These are phyloP conservation scores for Xanthostigma xanthostigma DNA, from an alignment of 2,888 invertebrate species.

Conservation along the genomic window DNA sequence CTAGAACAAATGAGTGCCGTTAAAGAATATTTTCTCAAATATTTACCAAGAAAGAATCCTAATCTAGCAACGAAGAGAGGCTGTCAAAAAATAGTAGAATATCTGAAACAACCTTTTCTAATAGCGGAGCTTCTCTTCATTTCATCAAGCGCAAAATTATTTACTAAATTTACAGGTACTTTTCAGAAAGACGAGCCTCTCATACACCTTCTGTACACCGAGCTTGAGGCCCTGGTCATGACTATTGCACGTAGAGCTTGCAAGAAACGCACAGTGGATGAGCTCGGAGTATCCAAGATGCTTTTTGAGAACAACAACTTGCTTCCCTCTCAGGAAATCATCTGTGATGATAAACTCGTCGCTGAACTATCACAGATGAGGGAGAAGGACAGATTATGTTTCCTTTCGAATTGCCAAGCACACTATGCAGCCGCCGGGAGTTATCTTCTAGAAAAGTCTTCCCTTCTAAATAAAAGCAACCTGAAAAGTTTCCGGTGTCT, in stretches of 20 bases:
- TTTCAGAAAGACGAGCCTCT: conserved; percentile 6
- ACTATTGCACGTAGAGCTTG: too few relatives aligned
- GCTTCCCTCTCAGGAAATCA: conserved; percentile 1
- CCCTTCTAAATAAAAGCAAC: not conserved
- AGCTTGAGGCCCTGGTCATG: not conserved
- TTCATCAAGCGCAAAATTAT: conserved; percentile 4
- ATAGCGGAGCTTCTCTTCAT: conserved; percentile 7
- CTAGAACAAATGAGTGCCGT: conserved; percentile 1
- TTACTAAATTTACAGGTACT: conserved; percentile 4
- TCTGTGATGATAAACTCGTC: conserved; percentile 3
- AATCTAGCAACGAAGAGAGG: conserved; percentile 4
- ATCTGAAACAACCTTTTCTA: conserved; percentile 4
- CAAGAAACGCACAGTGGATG: too few relatives aligned
- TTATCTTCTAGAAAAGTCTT: conserved; percentile 5
- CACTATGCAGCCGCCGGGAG: conserved; percentile 6
- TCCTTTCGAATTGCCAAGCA: conserved; percentile 4
- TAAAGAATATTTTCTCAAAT: conserved; percentile 3
- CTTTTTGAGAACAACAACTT: conserved; percentile 5
- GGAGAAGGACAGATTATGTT: conserved; percentile 6
- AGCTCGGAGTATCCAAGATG: conserved; percentile 5
- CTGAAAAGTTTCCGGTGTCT: conserved; percentile 4
- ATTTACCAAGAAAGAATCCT: not conserved
- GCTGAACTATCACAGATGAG: conserved; percentile 4
- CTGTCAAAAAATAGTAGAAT: conserved; percentile 3
- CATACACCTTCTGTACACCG: conserved; percentile 5